These are phyloP conservation scores for Brenthis ino DNA, from an alignment of 2,888 invertebrate species.

Conservation along the genomic window DNA sequence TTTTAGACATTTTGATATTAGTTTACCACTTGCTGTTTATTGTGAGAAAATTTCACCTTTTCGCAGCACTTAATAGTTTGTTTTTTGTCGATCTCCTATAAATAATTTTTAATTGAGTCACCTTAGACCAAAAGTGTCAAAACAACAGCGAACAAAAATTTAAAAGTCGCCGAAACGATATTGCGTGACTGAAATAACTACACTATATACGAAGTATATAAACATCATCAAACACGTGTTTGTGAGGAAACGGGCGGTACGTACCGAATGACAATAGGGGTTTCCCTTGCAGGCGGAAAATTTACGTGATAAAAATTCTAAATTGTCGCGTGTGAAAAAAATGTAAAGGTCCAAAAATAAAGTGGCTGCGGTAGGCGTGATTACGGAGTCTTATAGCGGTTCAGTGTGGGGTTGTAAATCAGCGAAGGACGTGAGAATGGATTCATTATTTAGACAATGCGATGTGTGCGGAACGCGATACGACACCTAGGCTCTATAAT, in stretches of 20 bases:
- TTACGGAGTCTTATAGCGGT: conserved; percentile 73
- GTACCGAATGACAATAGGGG: conserved; percentile 77
- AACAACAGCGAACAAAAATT: conserved; percentile 59
- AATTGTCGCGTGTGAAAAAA: conserved; percentile 79
- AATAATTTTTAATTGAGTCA: conserved; percentile 62
- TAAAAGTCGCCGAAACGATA: conserved; percentile 64
- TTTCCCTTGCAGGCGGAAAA: conserved; percentile 81
- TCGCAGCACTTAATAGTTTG: conserved; percentile 8
- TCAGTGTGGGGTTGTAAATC: conserved; percentile 72
- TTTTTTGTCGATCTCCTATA: conserved; percentile 61
- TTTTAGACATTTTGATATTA: no score
- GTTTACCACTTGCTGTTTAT: not conserved
- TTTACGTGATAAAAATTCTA: conserved; percentile 81
- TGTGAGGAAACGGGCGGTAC: conserved; percentile 71
- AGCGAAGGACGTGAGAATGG: conserved; percentile 72
- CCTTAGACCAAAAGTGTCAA: conserved; percentile 52
- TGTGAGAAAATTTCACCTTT: conserved; percentile 22
- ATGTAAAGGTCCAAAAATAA: conserved; percentile 74
- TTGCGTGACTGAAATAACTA: conserved; percentile 78
- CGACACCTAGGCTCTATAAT: conserved; percentile 38
- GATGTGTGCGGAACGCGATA: conserved; percentile 41
- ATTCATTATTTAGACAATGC: conserved; percentile 72
- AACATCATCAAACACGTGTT: conserved; percentile 73
- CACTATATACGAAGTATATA: conserved; percentile 62
- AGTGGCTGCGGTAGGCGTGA: conserved; percentile 78